A percentile compares a stretch with the other conserved stretches of the same genome.
Conservation (phyloP, 2,113 vertebrate genomes). For the Syngnathoides biaculeatus region DNA sequence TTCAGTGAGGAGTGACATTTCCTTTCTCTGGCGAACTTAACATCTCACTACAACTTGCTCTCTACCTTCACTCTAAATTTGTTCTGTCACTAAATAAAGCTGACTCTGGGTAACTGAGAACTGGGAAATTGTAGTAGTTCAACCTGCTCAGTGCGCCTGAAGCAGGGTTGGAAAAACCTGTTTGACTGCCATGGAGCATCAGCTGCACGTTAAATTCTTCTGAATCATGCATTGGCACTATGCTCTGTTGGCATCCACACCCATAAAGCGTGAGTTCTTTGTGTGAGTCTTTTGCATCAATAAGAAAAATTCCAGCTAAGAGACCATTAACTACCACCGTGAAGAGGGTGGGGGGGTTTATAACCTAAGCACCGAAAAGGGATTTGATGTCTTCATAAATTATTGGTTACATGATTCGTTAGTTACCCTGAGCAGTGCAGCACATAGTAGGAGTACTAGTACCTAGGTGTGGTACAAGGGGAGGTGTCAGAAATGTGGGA, state of each 20-base stretch:
- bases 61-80: constrained; percentile 28
- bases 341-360: no score
- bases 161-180: constrained; percentile 64
- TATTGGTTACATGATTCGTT: constrained; percentile 52
- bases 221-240: constrained; percentile 62
- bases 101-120: constrained; percentile 43
- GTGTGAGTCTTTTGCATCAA: constrained; percentile 62
- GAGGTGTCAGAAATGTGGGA: no score
- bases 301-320: constrained; percentile 68
- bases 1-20: constrained; percentile 18
- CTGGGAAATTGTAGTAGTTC: constrained; percentile 41
- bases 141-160: constrained; percentile 50
- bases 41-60: constrained; percentile 5
- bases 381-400: constrained; percentile 64
- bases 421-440: constrained; percentile 36
- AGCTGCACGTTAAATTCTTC: constrained; percentile 66
- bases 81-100: constrained; percentile 39
- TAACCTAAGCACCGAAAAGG: constrained; percentile 55
- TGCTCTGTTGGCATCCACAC: constrained; percentile 53
- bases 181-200: constrained; percentile 70
- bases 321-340: constrained; percentile 68
- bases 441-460: not conserved
- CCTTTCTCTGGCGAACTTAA: constrained; percentile 19
- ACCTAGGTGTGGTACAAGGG: no score
- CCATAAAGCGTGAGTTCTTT: constrained; percentile 63